Percentiles rank a stretch among this genome's conserved stretches.
Conservation (phyloP, 1,140 invertebrate species). For the Lethocerus indicus region DNA sequence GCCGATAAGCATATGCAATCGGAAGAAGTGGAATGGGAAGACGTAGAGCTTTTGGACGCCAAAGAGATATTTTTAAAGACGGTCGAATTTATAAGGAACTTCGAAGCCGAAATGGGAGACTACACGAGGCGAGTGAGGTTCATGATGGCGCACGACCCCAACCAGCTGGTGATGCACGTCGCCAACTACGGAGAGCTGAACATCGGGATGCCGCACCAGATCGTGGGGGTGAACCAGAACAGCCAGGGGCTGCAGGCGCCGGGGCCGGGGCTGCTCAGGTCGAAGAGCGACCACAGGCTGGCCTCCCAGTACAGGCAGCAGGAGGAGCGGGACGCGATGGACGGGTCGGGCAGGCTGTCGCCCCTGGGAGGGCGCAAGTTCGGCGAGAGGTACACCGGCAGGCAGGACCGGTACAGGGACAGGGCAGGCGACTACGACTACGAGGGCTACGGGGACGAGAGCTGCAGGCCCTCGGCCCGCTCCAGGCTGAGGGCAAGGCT, state of each 20-base stretch:
- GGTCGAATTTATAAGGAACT: conserved; percentile 83
- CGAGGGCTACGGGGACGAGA: conserved; percentile 37
- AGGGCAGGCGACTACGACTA: conserved; percentile 38
- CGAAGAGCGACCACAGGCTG: conserved; percentile 82
- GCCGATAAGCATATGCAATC: conserved; percentile 88
- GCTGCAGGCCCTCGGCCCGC: conserved; percentile 28
- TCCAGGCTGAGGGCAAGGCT: conserved; percentile 50
- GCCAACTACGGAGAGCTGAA: conserved; percentile 69
- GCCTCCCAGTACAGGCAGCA: conserved; percentile 77
- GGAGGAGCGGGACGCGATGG: conserved; percentile 40
- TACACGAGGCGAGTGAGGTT: conserved; percentile 71
- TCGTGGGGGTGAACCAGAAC: conserved; percentile 20
- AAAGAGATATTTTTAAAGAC: conserved; percentile 90
- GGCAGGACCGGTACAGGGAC: conserved; percentile 20
- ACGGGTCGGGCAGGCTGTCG: conserved; percentile 34
- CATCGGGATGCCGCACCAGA: conserved; percentile 41
- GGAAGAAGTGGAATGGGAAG: conserved; percentile 63
- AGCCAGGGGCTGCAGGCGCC: conserved; percentile 37
- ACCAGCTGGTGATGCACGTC: conserved; percentile 69
- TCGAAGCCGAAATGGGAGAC: conserved; percentile 80
- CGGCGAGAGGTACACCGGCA: conserved; percentile 33
- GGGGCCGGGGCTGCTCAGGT: conserved; percentile 63
- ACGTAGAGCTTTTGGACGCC: conserved; percentile 77
- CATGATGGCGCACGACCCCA: conserved; percentile 73
- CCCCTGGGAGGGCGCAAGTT: conserved; percentile 51